Evolutionary conservation across 30 jellyfish, hydroid and myxozoan genomes (phyloP), one percentile per base, ranked within the genome.

Genomic region (Cassiopea xamachana): DNA sequence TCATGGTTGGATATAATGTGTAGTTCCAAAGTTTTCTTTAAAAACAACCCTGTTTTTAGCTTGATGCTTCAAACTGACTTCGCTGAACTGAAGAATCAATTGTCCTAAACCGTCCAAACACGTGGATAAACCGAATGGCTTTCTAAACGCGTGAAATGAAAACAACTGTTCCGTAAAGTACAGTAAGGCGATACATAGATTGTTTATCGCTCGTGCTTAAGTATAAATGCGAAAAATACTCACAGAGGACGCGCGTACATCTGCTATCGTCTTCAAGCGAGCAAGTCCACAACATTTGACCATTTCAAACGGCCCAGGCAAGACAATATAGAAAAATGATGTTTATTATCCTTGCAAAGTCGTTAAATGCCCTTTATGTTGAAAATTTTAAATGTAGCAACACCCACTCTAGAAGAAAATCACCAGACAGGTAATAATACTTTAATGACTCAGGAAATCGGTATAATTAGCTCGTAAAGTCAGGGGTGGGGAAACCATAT

Each of bases 331-430:
- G 12, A 55, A 6, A 55, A 55, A 55, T 55, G 12, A 3, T 10
- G 10, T 55, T 55, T 55, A 55, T 3, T 2, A 9, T 73, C 17
- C 7, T 48, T 77, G 46, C 16, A 2, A 8, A 44, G 7, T 48
- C 3, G 5, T 39, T 48, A 10, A 77, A 4, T 8, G 73, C 71
- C 69, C 17, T 77, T 77, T 43, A 45, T 45, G 60, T 48, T 8
- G 86, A 50, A 43, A 50, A 43, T 77, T 12, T 43, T 6, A 45
- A 16, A 39, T 48, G 60, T 16, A 43, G 13, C 16, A 16, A 77
- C 86, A 77, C 86, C 71, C 86, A 77, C 73, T 43, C 73, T 15
- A 16, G n/a, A n/a, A 71, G 5, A 71, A 14, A 51, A 27, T 55
- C 39, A 27, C 39, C 39, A 27, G 39, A 27, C 80, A n/a, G 55